These are phyloP conservation scores for Pollenia amentaria DNA, from an alignment of 2,888 invertebrate species.

Conservation along the genomic window DNA sequence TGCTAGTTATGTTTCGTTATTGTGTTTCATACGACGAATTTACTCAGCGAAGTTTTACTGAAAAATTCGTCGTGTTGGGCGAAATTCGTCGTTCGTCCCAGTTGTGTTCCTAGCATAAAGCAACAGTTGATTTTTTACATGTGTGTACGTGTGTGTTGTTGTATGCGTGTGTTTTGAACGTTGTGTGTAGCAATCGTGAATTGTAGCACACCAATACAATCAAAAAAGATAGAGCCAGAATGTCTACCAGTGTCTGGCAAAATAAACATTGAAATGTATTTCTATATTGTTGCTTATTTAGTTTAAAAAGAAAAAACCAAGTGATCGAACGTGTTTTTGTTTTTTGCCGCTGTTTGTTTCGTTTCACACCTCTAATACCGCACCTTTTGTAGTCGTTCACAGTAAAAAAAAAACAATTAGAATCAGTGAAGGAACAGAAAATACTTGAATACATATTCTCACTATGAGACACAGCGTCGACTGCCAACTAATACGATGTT, in stretches of 20 bases:
- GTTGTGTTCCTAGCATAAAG: no score
- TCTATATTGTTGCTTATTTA: constrained; percentile 71
- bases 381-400: constrained; percentile 52
- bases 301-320: constrained; percentile 77
- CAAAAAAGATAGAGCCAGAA: constrained; percentile 81
- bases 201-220: constrained; percentile 68
- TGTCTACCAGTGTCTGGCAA: constrained; percentile 81
- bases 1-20: no score
- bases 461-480: constrained; percentile 67
- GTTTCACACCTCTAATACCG: constrained; percentile 66
- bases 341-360: constrained; percentile 73
- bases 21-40: no score
- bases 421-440: constrained; percentile 66
- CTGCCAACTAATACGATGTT: constrained; percentile 62
- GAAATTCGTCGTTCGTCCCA: no score
- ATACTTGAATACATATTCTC: constrained; percentile 43
- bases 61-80: no score
- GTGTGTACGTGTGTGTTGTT: constrained; percentile 57
- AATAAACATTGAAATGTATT: constrained; percentile 75
- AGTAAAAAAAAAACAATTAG: constrained; percentile 68
- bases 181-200: constrained; percentile 69
- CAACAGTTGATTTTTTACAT: constrained; percentile 76
- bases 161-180: constrained; percentile 28
- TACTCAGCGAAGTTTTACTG: no score
- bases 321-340: constrained; percentile 76